Percentiles rank a stretch among this genome's conserved stretches.
Evolutionary conservation across 2,797 vertebrate genomes (phyloP).

Genomic region (Crax fasciolata): DNA sequence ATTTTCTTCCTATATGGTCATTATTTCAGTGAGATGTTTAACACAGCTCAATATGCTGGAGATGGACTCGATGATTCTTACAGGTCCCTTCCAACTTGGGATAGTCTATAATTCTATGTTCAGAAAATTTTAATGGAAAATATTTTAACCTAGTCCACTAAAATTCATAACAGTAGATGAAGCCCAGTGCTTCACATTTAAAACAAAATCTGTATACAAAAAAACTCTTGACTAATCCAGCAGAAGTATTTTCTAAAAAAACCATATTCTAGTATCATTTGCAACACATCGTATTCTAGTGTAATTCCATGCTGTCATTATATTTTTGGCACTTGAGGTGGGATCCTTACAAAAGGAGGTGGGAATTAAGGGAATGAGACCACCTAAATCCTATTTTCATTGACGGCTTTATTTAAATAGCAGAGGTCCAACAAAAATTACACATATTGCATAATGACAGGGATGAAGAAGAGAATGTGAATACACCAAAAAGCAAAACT

Average conservation of each 20-base stretch:
- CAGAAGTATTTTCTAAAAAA: not conserved
- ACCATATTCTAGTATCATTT: not conserved
- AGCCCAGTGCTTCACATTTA: not conserved
- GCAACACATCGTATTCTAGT: not conserved
- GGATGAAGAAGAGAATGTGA: not conserved
- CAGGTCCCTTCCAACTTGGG: too few species aligned
- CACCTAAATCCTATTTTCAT: not conserved
- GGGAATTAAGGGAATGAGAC: not conserved
- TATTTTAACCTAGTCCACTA: not conserved
- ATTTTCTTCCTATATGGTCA: not conserved
- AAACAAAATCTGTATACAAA: not conserved
- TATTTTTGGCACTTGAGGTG: not conserved
- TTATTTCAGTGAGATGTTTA: not conserved
- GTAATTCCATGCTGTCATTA: not conserved
- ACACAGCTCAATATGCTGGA: not conserved
- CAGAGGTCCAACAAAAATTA: not conserved
- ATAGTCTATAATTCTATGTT: not conserved
- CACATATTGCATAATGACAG: not conserved
- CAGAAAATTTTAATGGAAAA: not conserved
- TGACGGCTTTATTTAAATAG: not conserved
- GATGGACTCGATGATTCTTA: too few species aligned
- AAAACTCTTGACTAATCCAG: not conserved
- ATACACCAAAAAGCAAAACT: not conserved
- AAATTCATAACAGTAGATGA: accelerated
- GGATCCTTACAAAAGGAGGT: not conserved